Percentiles rank a stretch among this genome's conserved stretches.
Evolutionary conservation across 2,113 vertebrate genomes (phyloP).

Genomic region (Amphilophus citrinellus): DNA sequence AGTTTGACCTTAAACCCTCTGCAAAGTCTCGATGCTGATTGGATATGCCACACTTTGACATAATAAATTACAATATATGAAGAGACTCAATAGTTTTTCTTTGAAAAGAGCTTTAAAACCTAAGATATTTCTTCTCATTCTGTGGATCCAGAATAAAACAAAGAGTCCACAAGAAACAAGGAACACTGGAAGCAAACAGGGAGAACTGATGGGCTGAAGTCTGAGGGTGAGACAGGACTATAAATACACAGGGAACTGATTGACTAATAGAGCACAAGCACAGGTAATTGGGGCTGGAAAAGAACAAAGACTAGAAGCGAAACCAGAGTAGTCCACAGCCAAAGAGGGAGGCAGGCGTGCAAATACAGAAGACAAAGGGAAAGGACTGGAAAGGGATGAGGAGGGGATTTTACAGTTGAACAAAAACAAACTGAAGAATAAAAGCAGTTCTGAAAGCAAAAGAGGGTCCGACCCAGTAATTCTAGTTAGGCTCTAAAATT

Average conservation of each 20-base stretch:
- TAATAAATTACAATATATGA: background rate
- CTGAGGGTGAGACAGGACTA: background rate
- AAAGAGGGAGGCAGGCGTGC: background rate
- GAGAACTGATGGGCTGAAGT: background rate
- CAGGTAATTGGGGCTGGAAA: background rate
- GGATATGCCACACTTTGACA: background rate
- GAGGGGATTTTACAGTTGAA: too few species aligned
- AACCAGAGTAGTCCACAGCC: background rate
- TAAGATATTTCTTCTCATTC: background rate
- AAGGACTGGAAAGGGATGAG: background rate
- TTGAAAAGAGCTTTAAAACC: background rate
- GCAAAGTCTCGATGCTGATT: background rate
- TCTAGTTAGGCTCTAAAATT: too few species aligned
- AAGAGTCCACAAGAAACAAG: too few species aligned
- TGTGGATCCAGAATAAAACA: background rate
- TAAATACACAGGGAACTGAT: background rate
- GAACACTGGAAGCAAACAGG: background rate
- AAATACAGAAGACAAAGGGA: background rate
- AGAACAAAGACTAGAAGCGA: background rate
- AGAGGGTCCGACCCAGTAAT: too few species aligned
- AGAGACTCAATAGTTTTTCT: background rate
- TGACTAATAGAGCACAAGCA: background rate
- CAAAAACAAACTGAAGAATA: too few species aligned
- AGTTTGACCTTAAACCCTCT: conserved; percentile 3
- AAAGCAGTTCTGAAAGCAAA: too few species aligned